Evolutionary conservation across 2,888 invertebrate species (phyloP), one percentile per base, ranked within the genome.

Genomic region (Dryadula phaetusa): DNA sequence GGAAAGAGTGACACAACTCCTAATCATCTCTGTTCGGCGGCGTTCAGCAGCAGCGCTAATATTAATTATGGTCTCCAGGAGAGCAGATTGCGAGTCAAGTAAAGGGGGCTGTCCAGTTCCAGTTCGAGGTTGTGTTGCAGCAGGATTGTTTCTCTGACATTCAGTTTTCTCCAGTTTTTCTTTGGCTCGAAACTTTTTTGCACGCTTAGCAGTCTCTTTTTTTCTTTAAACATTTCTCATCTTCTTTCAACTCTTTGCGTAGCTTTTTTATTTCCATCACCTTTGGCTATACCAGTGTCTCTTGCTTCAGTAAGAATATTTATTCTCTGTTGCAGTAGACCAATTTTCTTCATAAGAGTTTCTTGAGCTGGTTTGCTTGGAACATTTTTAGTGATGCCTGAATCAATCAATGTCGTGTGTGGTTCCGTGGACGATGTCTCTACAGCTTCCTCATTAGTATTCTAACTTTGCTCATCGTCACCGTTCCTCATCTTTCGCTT

Each of bases 211-310:
- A n/a, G n/a, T n/a, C n/a, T n/a, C n/a, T 4, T 42, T 42, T 42
- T 42, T 42, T 16, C 42, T 42, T 42, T 16, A 42, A 42, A 42
- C 8, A 42, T 42, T 42, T 42, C n/a, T 42, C 42, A n/a, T 42
- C 42, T 42, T 42, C 42, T 16, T 42, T 42, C 42, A 42, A 42
- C 42, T 42, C 42, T 42, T 42, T 42, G n/a, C n/a, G 42, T 42
- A 42, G 42, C 2, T 42, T 10, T 42, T 42, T 42, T n/a, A n/a
- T 42, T 42, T 42, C 16, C 42, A 42, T 42, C n/a, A 42, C n/a
- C 42, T 42, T 42, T 42, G n/a, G 42, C 42, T n/a, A 42, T 42
- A 42, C n/a, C n/a, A 42, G 42, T n/a, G 42, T 42, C n/a, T 16
- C 42, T n/a, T 42, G n/a, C 42, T 42, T n/a, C 42, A 42, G 42